Conservation (phyloP, 2,113 vertebrate species). For the Lathamus discolor region DNA sequence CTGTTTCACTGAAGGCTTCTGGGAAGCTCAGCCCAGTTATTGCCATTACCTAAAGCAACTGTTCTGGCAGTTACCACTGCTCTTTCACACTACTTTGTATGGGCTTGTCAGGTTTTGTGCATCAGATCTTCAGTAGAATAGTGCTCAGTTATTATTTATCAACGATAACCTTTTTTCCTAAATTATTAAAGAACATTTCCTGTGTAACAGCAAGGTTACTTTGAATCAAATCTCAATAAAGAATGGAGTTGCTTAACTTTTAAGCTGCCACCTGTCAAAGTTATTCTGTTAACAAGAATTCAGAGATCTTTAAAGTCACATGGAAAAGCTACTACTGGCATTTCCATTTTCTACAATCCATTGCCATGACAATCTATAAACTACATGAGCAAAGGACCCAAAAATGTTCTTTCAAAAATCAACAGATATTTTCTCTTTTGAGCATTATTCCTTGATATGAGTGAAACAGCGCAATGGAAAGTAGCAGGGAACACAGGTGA, state of each 20-base stretch:
- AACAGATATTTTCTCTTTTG: not conserved
- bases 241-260: not conserved
- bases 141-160: not conserved
- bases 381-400: not conserved
- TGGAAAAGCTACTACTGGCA: not conserved
- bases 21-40: not conserved
- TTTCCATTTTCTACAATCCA: not conserved
- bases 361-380: not conserved
- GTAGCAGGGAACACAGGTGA: not conserved
- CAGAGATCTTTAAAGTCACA: not conserved
- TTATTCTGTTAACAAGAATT: not conserved
- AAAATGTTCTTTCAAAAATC: not conserved
- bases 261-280: not conserved
- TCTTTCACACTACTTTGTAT: not conserved
- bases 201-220: not conserved
- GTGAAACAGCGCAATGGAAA: not conserved
- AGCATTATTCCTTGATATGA: not conserved
- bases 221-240: not conserved
- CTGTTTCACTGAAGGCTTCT: not conserved
- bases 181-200: not conserved
- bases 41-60: not conserved
- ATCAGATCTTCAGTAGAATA: not conserved
- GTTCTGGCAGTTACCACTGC: not conserved
- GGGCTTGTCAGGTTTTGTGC: not conserved
- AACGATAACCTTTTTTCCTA: not conserved